Evolutionary conservation across 2,113 vertebrate species (phyloP), one percentile per base, ranked within the genome.

Genomic region (Jaculus jaculus): DNA sequence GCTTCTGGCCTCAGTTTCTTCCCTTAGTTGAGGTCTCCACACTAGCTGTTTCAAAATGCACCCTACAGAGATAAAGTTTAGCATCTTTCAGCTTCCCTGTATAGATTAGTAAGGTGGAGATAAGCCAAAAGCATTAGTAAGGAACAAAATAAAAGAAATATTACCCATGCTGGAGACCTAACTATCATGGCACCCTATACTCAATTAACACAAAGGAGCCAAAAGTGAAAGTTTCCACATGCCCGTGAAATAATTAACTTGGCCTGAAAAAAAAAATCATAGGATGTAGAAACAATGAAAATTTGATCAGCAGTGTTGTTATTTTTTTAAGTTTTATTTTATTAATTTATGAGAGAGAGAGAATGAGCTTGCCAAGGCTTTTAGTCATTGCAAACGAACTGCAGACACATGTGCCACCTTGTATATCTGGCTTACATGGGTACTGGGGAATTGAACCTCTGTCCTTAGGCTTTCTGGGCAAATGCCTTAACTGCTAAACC

Each of bases 81-180:
- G 28, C 32, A 60, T 82, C 26, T 16, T 77, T 58, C 47, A 24
- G 16, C 47, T 87, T 93, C 24, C 26, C 24, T 63, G 17, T 68
- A 83, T 82, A 95, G 84, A 69, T 24, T 82, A 60, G 1, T 39
- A 78, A 30, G 30, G 17, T 30, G 7, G 47, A 83, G 65, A 73
- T 91, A 94, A 89, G 34, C 68, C 81, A 82, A 89, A 91, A 89
- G 17, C 63, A 78, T 91, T 79, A 87, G 63, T 73, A 91, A 84
- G 78, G 72, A 54, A 72, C 17, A n/a, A 72, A 89, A 15, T 47
- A 87, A 66, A 80, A 95, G 73, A 54, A 65, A 68, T 74, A 39
- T 73, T 89, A 37, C 37, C 61, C 69, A 32, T 32, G 39, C 54
- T 30, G 32, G 18, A 66, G 54, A 47, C 21, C 39, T 47, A 66